Conservation (phyloP, 2,888 invertebrate genomes). For the Iselma pallidipennis region DNA sequence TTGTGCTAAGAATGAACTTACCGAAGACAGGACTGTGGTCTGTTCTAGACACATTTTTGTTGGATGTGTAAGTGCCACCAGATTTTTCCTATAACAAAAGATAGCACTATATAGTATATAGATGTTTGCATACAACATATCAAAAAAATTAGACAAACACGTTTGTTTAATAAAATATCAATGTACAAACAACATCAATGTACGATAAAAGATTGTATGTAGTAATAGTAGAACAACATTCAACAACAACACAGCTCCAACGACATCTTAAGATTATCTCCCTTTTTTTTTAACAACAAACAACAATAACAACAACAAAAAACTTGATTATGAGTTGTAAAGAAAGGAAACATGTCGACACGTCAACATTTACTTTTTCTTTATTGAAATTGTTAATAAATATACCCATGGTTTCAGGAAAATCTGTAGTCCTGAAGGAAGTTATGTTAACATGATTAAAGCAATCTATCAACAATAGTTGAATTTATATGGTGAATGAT, state of each 20-base stretch:
- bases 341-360: neutral
- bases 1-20: no score
- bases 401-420: no score
- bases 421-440: no score
- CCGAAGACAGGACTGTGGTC: constrained; percentile 89
- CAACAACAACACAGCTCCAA: constrained; percentile 7
- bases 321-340: constrained; percentile 9
- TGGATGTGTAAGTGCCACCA: constrained; percentile 72
- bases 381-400: no score
- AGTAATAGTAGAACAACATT: neutral
- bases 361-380: neutral
- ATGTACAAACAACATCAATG: constrained; percentile 16
- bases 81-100: constrained; percentile 78
- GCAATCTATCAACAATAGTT: no score
- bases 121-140: constrained; percentile 7
- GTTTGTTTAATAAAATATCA: constrained; percentile 24
- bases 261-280: constrained; percentile 17
- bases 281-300: neutral
- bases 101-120: constrained; percentile 19
- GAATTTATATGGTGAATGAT: no score
- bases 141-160: constrained; percentile 11
- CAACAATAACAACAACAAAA: constrained; percentile 11
- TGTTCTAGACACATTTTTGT: constrained; percentile 78
- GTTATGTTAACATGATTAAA: no score
- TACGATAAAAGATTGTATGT: constrained; percentile 18